phyloP scores from a whole-genome alignment of 2,888 invertebrate species.

The Drosophila emarginata region DNA sequence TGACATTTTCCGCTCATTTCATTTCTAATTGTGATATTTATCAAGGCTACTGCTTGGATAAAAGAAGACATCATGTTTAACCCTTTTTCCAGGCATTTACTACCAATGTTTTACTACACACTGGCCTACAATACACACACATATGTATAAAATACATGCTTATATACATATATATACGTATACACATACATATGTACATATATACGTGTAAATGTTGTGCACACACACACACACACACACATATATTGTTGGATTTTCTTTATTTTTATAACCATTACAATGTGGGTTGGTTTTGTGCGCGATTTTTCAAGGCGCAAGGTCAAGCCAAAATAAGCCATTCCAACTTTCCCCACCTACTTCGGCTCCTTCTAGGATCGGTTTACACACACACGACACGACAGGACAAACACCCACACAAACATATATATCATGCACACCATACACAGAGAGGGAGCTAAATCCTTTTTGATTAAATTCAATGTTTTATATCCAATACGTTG shows the following conservation, averaged over 20 bases:
- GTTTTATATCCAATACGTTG: conserved; percentile 74
- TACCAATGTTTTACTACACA: not conserved
- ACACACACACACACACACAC: not conserved
- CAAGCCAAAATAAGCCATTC: conserved; percentile 65
- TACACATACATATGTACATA: not conserved
- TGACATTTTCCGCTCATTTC: conserved; percentile 7
- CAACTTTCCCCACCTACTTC: conserved; percentile 4
- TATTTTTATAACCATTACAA: conserved; percentile 41
- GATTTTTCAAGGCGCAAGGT: conserved; percentile 63
- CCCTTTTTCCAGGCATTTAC: not conserved
- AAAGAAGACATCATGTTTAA: not conserved
- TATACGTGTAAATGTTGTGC: not conserved
- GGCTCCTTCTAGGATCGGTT: not conserved
- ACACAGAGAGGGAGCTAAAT: conserved; percentile 54
- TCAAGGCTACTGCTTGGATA: not conserved
- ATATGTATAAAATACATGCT: no score
- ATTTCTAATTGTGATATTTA: conserved; percentile 13
- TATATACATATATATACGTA: not conserved
- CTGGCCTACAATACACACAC: not conserved
- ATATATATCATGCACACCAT: not conserved
- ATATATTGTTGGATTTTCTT: conserved; percentile 14
- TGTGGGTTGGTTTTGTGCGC: conserved; percentile 65
- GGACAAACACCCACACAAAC: not conserved
- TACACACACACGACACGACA: not conserved
- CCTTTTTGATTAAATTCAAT: conserved; percentile 78